Percentiles rank a stretch among this genome's conserved stretches.
phyloP scores from a whole-genome alignment of 1,140 invertebrate species.

The Sipha flava region DNA sequence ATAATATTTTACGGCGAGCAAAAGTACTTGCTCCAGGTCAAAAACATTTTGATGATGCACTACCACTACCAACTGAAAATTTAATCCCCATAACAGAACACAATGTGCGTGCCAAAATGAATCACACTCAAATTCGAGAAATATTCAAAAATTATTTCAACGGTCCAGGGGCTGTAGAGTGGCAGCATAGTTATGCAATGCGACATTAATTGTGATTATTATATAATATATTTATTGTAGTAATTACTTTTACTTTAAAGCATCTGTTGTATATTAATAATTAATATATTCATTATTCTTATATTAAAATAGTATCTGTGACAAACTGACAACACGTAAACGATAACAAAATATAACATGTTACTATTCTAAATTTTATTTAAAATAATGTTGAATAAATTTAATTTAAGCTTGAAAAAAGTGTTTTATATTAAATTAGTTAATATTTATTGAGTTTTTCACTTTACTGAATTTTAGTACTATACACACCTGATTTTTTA shows the following conservation, averaged over 20 bases:
- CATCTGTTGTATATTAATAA: neutral
- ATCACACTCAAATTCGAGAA: constrained; percentile 9
- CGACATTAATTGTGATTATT: constrained; percentile 18
- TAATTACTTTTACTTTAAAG: neutral
- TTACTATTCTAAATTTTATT: neutral
- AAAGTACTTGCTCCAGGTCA: neutral
- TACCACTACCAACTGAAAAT: constrained; percentile 20
- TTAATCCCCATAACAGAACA: neutral
- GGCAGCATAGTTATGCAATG: constrained; percentile 9
- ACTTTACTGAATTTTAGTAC: neutral
- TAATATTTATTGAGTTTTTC: constrained; percentile 10
- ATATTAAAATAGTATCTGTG: constrained; percentile 2
- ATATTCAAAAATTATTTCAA: constrained; percentile 24
- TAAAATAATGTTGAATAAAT: constrained; percentile 5
- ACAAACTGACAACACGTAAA: neutral
- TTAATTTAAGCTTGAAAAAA: neutral
- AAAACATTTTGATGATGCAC: constrained; percentile 26
- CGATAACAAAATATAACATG: neutral
- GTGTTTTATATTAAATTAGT: neutral
- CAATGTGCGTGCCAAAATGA: neutral
- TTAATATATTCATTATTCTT: neutral
- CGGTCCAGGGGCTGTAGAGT: constrained; percentile 15
- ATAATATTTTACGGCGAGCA: constrained; percentile 17
- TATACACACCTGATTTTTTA: constrained; percentile 8
- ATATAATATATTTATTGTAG: neutral